phyloP scores from a whole-genome alignment of 2,888 invertebrate species.

The Drosophila austrosaltans region DNA sequence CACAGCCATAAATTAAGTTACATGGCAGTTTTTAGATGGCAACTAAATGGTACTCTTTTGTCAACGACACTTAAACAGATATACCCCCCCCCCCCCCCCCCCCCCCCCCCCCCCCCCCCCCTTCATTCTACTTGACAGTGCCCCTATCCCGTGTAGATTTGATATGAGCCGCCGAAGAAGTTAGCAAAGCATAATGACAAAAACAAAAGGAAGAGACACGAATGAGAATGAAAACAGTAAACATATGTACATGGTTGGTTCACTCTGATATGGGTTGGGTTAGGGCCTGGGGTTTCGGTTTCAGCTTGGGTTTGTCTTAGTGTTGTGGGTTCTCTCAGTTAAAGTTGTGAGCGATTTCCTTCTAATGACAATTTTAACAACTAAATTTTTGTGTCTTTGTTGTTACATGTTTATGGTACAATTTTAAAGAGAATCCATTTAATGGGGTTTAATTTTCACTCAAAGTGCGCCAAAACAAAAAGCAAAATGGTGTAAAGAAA shows the following conservation, averaged over 20 bases:
- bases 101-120: neutral
- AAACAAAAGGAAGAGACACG: constrained; percentile 31
- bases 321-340: constrained; percentile 1
- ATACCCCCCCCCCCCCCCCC: neutral
- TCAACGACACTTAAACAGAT: constrained; percentile 12
- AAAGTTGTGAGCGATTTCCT: constrained; percentile 65
- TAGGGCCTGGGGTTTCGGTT: constrained; percentile 9
- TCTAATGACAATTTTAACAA: constrained; percentile 68
- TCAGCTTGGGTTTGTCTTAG: neutral
- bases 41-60: constrained; percentile 49
- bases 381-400: constrained; percentile 48
- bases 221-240: constrained; percentile 11
- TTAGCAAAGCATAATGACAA: constrained; percentile 57
- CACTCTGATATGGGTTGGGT: constrained; percentile 5
- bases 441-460: constrained; percentile 30
- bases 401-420: constrained; percentile 55
- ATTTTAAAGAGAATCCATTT: constrained; percentile 56
- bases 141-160: constrained; percentile 47
- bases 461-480: constrained; percentile 29
- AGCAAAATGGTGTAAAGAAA: constrained; percentile 4
- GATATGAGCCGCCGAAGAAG: constrained; percentile 50
- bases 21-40: constrained; percentile 35
- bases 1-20: constrained; percentile 63
- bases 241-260: constrained; percentile 4
- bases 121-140: neutral